Base-by-base conservation (phyloP, 2,797 vertebrate genomes). In the Micrastur ruficollis region DNA sequence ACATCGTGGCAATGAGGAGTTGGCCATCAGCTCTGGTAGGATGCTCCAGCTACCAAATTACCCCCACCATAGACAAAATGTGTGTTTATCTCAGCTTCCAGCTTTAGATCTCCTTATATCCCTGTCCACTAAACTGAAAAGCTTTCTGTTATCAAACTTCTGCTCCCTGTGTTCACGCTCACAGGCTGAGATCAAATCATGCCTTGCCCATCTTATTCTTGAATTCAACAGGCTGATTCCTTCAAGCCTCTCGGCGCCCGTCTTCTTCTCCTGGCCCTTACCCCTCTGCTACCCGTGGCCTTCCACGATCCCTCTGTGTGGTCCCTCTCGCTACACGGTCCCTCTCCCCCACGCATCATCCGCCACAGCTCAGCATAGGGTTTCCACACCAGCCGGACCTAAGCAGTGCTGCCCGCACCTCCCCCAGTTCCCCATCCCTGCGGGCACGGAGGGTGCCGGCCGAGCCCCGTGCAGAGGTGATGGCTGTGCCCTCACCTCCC, bases 211-310 rank as follows among this genome's bases (percentile, higher is more conserved):
- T 9, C 29, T 16, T 36, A 8, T 3, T 25, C 8, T 3, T 17
- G 6, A 38, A 8, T 23, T 9, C 40, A 40, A 55, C 50, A 55
- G 22, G 5, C 8, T 3, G 22, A 19, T 50, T 21, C 50, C 53
- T 22, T 6, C 0, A 2, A 49, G 65, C 49, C 27, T 9, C 17
- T 21, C 0, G 0, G 22, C 32, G 62, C 61, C 55, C 8, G 5
- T 29, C 29, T 26, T 20, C 59, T 47, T 25, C 58, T 47, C 18
- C 58, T 25, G 7, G n/a, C 34, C 46, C 52, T 82, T 21, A 31
- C 13, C n/a, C 23, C 26, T 14, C 61, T 42, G 72, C 63, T 31
- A 5, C 42, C 26, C 4, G 1, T 9, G 19, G 23, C 22, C 62
- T 5, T 10, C 13, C n/a, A 22, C 2, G 20, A 27, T 21, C 26